Evolutionary conservation across 2,113 vertebrate genomes (phyloP).

Genomic region (Cochlearius cochlearius): DNA sequence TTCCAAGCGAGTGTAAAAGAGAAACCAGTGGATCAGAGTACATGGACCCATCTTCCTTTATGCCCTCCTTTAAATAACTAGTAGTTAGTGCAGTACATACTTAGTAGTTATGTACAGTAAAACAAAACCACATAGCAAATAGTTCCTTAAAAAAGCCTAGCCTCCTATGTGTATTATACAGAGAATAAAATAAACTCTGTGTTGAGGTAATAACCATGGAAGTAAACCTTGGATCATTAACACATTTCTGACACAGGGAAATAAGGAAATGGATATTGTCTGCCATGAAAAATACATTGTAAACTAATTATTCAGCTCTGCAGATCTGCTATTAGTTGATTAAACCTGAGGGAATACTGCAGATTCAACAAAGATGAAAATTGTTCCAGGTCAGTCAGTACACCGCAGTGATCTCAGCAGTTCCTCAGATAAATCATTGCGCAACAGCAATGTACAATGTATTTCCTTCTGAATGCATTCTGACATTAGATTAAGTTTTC

Average conservation of each 20-base stretch:
- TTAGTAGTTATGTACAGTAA: neutral
- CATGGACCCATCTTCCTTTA: constrained; percentile 82
- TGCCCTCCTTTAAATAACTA: constrained; percentile 62
- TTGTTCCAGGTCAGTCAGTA: neutral
- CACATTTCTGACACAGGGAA: neutral
- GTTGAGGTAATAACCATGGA: neutral
- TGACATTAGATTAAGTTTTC: neutral
- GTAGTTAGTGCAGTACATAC: neutral
- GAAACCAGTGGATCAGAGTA: constrained; percentile 77
- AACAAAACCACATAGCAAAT: constrained; percentile 22
- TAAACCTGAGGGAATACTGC: neutral
- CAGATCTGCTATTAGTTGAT: neutral
- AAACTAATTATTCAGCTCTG: constrained; percentile 9
- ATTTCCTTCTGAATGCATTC: constrained; percentile 27
- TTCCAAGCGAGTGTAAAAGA: constrained; percentile 29
- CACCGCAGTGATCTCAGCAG: neutral
- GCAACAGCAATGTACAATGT: neutral
- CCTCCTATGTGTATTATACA: neutral
- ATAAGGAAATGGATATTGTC: neutral
- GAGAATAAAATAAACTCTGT: neutral
- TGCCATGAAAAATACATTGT: constrained; percentile 7
- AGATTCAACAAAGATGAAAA: neutral
- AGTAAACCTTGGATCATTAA: neutral
- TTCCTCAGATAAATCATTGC: neutral
- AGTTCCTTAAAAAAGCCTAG: neutral